Percentiles rank a stretch among this genome's conserved stretches.
These are phyloP conservation scores for Actenoides hombroni DNA, from an alignment of 2,113 vertebrate genomes.

Conservation along the genomic window DNA sequence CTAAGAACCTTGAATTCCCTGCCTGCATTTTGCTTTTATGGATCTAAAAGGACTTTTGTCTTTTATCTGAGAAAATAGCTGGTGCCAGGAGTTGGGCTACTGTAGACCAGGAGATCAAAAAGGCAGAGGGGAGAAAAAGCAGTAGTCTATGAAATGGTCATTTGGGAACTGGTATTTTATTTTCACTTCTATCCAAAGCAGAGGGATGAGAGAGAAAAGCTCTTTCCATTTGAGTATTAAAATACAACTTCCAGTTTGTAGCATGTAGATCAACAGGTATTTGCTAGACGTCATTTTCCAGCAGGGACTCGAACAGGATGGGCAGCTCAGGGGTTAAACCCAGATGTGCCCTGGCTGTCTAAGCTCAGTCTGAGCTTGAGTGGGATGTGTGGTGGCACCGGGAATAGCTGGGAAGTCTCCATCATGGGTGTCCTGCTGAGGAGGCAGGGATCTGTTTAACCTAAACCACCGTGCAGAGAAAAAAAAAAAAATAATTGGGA, in stretches of 20 bases:
- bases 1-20: conserved; percentile 52
- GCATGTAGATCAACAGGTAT: conserved; percentile 27
- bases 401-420: neutral
- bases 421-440: accelerated
- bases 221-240: conserved; percentile 9
- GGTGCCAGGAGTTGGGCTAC: conserved; percentile 28
- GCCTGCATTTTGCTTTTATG: conserved; percentile 46
- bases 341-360: accelerated
- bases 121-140: neutral
- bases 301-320: neutral
- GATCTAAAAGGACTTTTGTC: conserved; percentile 63
- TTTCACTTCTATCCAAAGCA: neutral
- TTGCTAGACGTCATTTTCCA: neutral
- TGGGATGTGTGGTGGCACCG: accelerated
- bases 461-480: neutral
- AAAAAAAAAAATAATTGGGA: neutral
- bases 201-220: neutral
- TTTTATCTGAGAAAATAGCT: conserved; percentile 72
- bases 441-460: neutral
- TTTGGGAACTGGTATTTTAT: conserved; percentile 58
- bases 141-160: conserved; percentile 16
- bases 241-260: neutral
- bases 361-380: neutral
- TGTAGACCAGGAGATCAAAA: conserved; percentile 34
- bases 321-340: neutral